These are phyloP conservation scores for Rhinolophus ferrumequinum DNA, from an alignment of 2,113 vertebrate species.

Conservation along the genomic window DNA sequence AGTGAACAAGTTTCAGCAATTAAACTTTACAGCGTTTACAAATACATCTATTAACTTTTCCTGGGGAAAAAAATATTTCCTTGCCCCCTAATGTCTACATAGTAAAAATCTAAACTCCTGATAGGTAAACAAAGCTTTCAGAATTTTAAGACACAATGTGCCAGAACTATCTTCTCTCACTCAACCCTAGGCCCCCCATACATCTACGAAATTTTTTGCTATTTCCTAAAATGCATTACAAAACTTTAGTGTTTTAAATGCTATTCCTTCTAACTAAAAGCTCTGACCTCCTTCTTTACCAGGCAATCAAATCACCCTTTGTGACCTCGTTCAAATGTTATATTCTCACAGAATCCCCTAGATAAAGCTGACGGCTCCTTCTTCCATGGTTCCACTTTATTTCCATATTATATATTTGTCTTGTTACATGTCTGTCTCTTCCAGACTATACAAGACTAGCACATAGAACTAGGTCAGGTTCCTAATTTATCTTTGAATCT, in stretches of 20 bases:
- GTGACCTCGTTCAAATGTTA: background rate
- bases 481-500: constrained; percentile 33
- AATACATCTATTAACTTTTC: constrained; percentile 27
- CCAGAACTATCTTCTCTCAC: background rate
- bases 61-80: background rate
- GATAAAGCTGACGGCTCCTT: background rate
- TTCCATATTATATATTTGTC: background rate
- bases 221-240: background rate
- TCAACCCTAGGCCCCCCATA: background rate
- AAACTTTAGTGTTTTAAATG: background rate
- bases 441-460: background rate
- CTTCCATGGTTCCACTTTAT: background rate
- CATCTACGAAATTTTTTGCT: background rate
- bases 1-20: constrained; percentile 19
- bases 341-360: background rate
- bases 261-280: constrained; percentile 34
- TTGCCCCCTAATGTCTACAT: background rate
- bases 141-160: background rate
- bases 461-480: background rate
- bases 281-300: background rate
- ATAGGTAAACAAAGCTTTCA: background rate
- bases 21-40: constrained; percentile 39
- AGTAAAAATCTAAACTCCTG: constrained; percentile 53
- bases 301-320: background rate
- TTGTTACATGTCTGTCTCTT: background rate